Evolutionary conservation across 2,113 vertebrate genomes (phyloP).

Genomic region (Oreochromis aureus): DNA sequence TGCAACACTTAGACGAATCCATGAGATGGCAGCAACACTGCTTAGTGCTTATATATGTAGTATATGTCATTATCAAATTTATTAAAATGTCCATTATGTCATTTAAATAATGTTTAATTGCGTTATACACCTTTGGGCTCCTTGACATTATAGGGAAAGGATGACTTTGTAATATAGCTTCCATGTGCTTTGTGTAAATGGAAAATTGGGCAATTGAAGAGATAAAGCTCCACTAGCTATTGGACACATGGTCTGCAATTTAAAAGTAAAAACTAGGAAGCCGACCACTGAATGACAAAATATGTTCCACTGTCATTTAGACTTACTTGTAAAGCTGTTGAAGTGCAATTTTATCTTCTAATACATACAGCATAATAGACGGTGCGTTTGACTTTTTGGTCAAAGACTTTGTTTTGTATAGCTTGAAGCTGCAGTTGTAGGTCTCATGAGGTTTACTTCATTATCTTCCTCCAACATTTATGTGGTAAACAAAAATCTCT

Average conservation of each 20-base stretch:
- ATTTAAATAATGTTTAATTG: background rate
- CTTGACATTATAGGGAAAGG: background rate
- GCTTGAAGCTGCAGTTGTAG: background rate
- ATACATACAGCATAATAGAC: background rate
- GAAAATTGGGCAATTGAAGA: background rate
- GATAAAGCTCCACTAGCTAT: background rate
- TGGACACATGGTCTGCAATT: background rate
- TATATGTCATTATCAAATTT: background rate
- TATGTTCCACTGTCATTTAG: background rate
- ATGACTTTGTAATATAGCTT: background rate
- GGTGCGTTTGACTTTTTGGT: background rate
- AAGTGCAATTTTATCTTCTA: background rate
- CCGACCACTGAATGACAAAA: background rate
- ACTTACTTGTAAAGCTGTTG: background rate
- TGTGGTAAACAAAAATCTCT: constrained; percentile 20
- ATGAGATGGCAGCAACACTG: constrained; percentile 52
- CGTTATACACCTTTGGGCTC: background rate
- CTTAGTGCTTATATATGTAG: background rate
- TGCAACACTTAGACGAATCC: constrained; percentile 35
- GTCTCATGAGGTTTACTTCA: constrained; percentile 1
- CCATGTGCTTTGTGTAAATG: constrained; percentile 2
- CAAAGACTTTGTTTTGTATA: background rate
- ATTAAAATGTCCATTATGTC: background rate
- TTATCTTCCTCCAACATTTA: constrained; percentile 4
- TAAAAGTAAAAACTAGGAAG: background rate